Conservation (phyloP, 2,797 vertebrate species). For the Acanthurus tractus region DNA sequence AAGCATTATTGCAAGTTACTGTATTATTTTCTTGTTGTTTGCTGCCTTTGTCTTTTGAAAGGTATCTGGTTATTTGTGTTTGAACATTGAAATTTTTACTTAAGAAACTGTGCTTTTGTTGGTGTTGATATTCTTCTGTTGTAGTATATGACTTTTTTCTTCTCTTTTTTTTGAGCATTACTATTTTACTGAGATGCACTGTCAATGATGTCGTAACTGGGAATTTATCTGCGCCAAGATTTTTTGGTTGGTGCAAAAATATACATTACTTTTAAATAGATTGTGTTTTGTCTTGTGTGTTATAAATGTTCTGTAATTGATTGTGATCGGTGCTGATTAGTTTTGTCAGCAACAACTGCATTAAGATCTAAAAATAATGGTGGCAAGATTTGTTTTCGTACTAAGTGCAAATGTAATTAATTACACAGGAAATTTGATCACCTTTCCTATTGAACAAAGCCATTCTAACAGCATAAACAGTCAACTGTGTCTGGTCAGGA, state of each 20-base stretch:
- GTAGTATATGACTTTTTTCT: conserved; percentile 61
- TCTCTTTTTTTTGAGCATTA: conserved; percentile 63
- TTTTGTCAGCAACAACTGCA: neutral
- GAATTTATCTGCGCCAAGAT: conserved; percentile 67
- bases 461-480: neutral
- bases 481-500: neutral
- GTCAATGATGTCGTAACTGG: conserved; percentile 76
- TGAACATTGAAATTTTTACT: conserved; percentile 62
- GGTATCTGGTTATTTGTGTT: conserved; percentile 63
- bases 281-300: neutral
- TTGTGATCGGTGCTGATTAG: neutral
- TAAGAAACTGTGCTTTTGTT: conserved; percentile 66
- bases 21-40: conserved; percentile 64
- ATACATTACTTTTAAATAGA: conserved; percentile 78
- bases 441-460: conserved; percentile 4
- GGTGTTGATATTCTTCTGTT: conserved; percentile 70
- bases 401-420: neutral
- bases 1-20: conserved; percentile 71
- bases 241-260: conserved; percentile 74
- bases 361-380: conserved; percentile 1
- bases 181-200: conserved; percentile 77
- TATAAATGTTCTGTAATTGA: neutral
- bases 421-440: conserved; percentile 9
- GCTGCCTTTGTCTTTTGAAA: conserved; percentile 57
- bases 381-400: neutral